A percentile compares a stretch with the other conserved stretches of the same genome.
Conservation (phyloP, 1,140 invertebrate genomes). For the Batillaria attramentaria region DNA sequence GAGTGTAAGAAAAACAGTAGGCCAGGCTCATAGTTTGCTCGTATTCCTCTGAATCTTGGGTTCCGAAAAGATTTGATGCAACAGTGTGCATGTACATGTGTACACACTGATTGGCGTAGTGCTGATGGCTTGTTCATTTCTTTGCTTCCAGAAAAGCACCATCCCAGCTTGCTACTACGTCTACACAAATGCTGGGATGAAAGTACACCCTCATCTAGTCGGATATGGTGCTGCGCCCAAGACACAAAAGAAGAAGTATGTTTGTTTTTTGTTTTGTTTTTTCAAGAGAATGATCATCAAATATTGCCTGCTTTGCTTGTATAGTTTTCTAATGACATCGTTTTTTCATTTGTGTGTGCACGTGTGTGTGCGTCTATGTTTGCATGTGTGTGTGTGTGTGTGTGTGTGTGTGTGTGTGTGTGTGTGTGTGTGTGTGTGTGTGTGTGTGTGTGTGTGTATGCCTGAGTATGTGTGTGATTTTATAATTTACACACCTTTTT, state of each 20-base stretch:
- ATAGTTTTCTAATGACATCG: neutral
- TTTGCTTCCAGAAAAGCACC: slow-evolving; percentile 17
- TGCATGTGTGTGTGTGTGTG: too few relatives aligned
- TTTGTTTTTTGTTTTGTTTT: neutral
- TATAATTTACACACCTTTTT: neutral
- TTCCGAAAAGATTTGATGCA: too few relatives aligned
- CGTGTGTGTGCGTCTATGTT: too few relatives aligned
- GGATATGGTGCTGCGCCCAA: slow-evolving; percentile 49
- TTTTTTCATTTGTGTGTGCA: too few relatives aligned
- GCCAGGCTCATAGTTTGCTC: too few relatives aligned
- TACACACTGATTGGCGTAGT: neutral
- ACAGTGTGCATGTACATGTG: neutral
- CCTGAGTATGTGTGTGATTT: neutral
- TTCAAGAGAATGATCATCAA: neutral
- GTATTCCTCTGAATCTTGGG: too few relatives aligned
- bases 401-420: neutral
- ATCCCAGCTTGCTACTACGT: slow-evolving; percentile 48
- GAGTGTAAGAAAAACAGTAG: too few relatives aligned
- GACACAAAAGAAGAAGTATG: slow-evolving; percentile 51
- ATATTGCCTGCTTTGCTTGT: neutral
- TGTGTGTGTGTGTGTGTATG: neutral
- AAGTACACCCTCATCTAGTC: slow-evolving; percentile 29
- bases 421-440: neutral
- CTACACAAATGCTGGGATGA: slow-evolving; percentile 20
- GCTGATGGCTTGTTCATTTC: neutral